These are phyloP conservation scores for Cerceris ruficornis DNA, from an alignment of 2,888 invertebrate species.

Conservation along the genomic window DNA sequence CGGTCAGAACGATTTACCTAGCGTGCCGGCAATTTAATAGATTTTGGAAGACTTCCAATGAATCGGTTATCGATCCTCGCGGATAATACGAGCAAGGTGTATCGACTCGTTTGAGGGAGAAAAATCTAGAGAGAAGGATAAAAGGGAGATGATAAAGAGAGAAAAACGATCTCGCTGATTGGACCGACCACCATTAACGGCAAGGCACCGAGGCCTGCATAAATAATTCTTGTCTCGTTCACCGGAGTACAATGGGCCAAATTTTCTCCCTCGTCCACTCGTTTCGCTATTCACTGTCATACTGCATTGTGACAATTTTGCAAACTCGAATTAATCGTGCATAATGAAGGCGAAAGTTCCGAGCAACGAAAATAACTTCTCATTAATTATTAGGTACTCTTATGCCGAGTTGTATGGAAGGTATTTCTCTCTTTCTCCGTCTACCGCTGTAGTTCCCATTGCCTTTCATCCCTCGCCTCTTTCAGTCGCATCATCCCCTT, in stretches of 20 bases:
- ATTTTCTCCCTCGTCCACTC: neutral
- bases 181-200: too few species aligned
- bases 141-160: too few species aligned
- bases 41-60: conserved; percentile 51
- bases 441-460: neutral
- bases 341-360: neutral
- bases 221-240: too few species aligned
- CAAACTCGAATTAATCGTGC: too few species aligned
- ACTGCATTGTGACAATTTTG: too few species aligned
- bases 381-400: neutral
- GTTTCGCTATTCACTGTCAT: too few species aligned
- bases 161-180: too few species aligned
- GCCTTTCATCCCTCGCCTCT: neutral
- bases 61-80: conserved; percentile 46
- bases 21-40: conserved; percentile 48
- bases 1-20: conserved; percentile 54
- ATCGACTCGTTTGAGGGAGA: conserved; percentile 17
- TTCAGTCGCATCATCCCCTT: neutral
- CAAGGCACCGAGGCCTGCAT: too few species aligned
- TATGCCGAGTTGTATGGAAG: too few species aligned
- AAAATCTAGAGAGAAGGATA: too few species aligned
- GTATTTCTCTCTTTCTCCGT: too few species aligned
- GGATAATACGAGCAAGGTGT: conserved; percentile 40
- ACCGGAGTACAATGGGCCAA: neutral
- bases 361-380: neutral